These are phyloP conservation scores for Apamea monoglypha DNA, from an alignment of 2,888 invertebrate genomes.

Conservation along the genomic window DNA sequence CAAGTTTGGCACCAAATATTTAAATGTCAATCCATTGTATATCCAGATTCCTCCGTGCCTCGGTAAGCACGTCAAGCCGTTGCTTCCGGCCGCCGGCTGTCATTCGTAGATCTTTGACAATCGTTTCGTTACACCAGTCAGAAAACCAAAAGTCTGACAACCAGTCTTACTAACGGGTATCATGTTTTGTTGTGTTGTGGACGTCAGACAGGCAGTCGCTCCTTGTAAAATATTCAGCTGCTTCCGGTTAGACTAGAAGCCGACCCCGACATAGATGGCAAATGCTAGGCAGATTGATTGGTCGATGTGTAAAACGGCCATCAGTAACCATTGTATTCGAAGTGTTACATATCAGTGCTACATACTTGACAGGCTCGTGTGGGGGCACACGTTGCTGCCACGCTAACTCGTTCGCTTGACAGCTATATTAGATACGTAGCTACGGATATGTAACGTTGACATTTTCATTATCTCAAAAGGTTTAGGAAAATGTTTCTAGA, in stretches of 20 bases:
- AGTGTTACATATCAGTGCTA: slow-evolving; percentile 1
- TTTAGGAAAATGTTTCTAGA: background rate
- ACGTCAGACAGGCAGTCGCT: background rate
- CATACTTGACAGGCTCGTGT: background rate
- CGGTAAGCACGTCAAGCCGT: background rate
- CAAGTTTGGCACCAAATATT: background rate
- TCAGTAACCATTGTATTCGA: background rate
- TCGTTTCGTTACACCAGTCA: background rate
- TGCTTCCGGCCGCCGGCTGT: too few species aligned
- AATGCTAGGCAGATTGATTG: background rate
- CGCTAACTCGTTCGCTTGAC: background rate
- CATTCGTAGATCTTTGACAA: background rate
- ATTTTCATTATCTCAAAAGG: background rate
- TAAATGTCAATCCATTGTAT: background rate
- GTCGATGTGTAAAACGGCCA: background rate
- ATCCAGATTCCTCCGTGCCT: background rate
- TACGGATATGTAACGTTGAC: background rate
- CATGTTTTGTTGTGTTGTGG: background rate
- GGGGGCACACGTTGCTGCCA: background rate
- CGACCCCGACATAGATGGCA: too few species aligned
- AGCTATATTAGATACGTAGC: background rate
- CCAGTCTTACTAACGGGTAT: background rate
- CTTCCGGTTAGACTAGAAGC: background rate
- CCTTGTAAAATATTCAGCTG: background rate
- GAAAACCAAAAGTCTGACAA: background rate